Percentiles rank a stretch among this genome's conserved stretches.
Conservation (phyloP, 2,888 invertebrate genomes). For the Eilema depressum region DNA sequence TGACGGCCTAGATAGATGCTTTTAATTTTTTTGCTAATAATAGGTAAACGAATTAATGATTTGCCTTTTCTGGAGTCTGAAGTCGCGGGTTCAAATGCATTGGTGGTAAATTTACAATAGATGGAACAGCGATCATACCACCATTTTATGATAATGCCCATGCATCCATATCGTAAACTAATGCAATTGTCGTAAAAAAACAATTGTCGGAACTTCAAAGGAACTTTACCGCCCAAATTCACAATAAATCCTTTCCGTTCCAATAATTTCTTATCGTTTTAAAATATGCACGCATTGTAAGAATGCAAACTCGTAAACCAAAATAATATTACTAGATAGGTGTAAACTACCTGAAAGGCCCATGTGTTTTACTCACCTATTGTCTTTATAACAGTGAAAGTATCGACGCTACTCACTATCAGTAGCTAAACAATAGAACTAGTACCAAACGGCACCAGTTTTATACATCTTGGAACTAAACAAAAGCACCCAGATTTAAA, state of each 20-base stretch:
- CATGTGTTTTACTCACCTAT: slow-evolving; percentile 41
- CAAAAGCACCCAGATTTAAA: slow-evolving; percentile 35
- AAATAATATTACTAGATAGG: slow-evolving; percentile 11
- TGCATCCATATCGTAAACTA: neutral
- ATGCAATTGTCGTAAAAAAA: neutral
- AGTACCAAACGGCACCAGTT: slow-evolving; percentile 32
- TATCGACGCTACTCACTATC: slow-evolving; percentile 21
- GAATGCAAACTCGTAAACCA: neutral
- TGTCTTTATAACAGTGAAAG: slow-evolving; percentile 39
- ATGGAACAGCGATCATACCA: too few relatives aligned
- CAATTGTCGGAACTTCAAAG: neutral
- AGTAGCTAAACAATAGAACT: slow-evolving; percentile 27
- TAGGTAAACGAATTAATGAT: too few relatives aligned
- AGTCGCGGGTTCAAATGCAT: too few relatives aligned
- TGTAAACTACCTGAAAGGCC: slow-evolving; percentile 20
- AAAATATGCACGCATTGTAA: neutral
- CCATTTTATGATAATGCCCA: too few relatives aligned
- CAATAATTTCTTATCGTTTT: neutral
- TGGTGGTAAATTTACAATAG: too few relatives aligned
- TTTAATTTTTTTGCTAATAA: too few relatives aligned
- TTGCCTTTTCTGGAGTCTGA: too few relatives aligned
- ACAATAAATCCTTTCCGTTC: too few relatives aligned
- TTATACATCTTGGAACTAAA: slow-evolving; percentile 35
- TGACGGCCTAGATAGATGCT: too few relatives aligned
- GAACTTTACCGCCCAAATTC: neutral